A percentile compares a stretch with the other conserved stretches of the same genome.
phyloP scores from a whole-genome alignment of 2,888 invertebrate species.

The Agonopterix arenella region DNA sequence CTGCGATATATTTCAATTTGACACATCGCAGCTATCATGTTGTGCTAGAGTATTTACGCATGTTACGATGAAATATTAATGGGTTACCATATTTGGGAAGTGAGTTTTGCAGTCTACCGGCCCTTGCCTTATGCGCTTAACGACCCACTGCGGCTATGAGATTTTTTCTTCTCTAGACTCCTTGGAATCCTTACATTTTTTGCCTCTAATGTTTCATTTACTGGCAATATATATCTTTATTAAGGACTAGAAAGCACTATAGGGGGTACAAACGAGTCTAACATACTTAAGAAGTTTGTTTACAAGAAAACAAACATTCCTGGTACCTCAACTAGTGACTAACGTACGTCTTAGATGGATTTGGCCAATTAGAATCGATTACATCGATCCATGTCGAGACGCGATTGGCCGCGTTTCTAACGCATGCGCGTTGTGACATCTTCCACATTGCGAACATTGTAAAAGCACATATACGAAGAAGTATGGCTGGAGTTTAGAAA shows the following conservation, averaged over 20 bases:
- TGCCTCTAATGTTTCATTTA: neutral
- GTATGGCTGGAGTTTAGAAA: conserved; percentile 20
- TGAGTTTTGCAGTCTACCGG: conserved; percentile 25
- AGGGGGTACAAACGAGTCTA: too few species aligned
- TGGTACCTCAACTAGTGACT: conserved; percentile 22
- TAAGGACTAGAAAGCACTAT: too few species aligned
- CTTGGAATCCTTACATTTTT: neutral
- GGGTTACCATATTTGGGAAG: conserved; percentile 29
- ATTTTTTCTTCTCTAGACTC: conserved; percentile 3
- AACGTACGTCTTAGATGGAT: conserved; percentile 48
- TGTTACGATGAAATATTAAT: conserved; percentile 51
- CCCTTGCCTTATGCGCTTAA: conserved; percentile 27
- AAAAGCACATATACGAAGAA: conserved; percentile 7
- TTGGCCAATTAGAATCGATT: conserved; percentile 60
- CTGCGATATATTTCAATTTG: conserved; percentile 54
- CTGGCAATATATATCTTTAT: too few species aligned
- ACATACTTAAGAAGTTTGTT: neutral
- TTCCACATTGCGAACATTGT: conserved; percentile 35
- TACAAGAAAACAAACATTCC: conserved; percentile 38
- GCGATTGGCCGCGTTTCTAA: conserved; percentile 23
- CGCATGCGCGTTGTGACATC: conserved; percentile 40
- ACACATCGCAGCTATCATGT: conserved; percentile 46
- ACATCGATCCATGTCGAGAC: conserved; percentile 30
- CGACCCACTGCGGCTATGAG: conserved; percentile 2
- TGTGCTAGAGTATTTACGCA: conserved; percentile 24